These are phyloP conservation scores for Latrodectus geometricus DNA, from an alignment of 1,140 invertebrate genomes.

Conservation along the genomic window DNA sequence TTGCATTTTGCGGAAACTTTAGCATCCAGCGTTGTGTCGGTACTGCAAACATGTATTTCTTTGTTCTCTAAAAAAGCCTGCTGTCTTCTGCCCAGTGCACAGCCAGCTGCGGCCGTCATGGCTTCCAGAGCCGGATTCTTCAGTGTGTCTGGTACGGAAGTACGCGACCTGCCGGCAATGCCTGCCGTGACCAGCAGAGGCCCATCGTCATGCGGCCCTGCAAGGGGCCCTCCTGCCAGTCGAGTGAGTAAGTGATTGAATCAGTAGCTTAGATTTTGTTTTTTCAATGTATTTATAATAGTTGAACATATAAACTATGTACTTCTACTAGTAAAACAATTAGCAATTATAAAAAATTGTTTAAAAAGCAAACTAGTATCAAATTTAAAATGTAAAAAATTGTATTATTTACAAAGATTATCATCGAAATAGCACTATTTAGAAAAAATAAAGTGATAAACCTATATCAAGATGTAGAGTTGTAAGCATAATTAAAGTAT, in stretches of 20 bases:
- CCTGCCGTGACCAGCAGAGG: conserved; percentile 79
- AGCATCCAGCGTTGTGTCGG: conserved; percentile 60
- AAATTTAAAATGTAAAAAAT: too few species aligned
- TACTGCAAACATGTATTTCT: conserved; percentile 26
- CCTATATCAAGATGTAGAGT: too few species aligned
- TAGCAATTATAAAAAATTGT: too few species aligned
- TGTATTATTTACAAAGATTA: too few species aligned
- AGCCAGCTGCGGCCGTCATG: conserved; percentile 78
- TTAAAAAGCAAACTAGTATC: too few species aligned
- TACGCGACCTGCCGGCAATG: conserved; percentile 83
- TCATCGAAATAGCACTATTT: too few species aligned
- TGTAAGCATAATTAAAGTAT: too few species aligned
- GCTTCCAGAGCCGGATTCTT: conserved; percentile 84
- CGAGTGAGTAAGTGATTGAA: conserved; percentile 66
- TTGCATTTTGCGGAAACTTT: not conserved
- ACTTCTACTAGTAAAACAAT: too few species aligned
- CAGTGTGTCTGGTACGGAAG: conserved; percentile 90
- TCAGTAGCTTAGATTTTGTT: conserved; percentile 31
- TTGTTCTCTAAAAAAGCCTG: conserved; percentile 34
- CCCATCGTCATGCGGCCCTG: conserved; percentile 83
- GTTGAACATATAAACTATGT: too few species aligned
- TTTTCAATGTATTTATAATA: too few species aligned
- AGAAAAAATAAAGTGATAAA: too few species aligned
- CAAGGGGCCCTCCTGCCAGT: conserved; percentile 76
- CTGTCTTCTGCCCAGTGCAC: conserved; percentile 75